phyloP scores from a whole-genome alignment of 2,888 invertebrate genomes.

The Melanotus villosus region DNA sequence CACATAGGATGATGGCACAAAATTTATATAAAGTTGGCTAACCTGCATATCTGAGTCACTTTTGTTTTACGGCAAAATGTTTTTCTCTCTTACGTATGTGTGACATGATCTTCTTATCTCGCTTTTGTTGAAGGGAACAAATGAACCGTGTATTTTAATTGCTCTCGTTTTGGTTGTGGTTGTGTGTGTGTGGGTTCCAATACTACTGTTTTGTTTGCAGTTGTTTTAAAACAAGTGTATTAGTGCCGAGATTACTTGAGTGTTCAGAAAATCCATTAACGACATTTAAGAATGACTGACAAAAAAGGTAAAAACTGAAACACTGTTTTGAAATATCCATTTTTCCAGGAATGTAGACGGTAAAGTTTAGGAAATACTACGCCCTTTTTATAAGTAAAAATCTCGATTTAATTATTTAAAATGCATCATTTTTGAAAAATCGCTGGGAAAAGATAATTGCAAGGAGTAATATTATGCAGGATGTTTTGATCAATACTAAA shows the following conservation, averaged over 20 bases:
- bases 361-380: conserved; percentile 19
- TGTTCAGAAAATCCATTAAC: conserved; percentile 18
- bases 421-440: background rate
- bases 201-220: conserved; percentile 30
- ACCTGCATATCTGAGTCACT: background rate
- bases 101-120: background rate
- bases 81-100: background rate
- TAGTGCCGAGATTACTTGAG: conserved; percentile 25
- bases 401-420: background rate
- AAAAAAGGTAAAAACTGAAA: conserved; percentile 59
- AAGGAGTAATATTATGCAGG: conserved; percentile 63
- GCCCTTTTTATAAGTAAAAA: background rate
- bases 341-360: conserved; percentile 29
- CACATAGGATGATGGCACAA: background rate
- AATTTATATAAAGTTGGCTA: background rate
- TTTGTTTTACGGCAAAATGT: background rate
- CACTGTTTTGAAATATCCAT: background rate
- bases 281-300: conserved; percentile 56
- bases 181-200: conserved; percentile 30
- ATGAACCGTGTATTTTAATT: conserved; percentile 1
- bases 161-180: conserved; percentile 26
- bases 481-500: conserved; percentile 67
- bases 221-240: conserved; percentile 34
- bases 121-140: background rate
- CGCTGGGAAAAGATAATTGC: conserved; percentile 25